phyloP scores from a whole-genome alignment of 2,888 invertebrate genomes.

The Lomographa bimaculata region DNA sequence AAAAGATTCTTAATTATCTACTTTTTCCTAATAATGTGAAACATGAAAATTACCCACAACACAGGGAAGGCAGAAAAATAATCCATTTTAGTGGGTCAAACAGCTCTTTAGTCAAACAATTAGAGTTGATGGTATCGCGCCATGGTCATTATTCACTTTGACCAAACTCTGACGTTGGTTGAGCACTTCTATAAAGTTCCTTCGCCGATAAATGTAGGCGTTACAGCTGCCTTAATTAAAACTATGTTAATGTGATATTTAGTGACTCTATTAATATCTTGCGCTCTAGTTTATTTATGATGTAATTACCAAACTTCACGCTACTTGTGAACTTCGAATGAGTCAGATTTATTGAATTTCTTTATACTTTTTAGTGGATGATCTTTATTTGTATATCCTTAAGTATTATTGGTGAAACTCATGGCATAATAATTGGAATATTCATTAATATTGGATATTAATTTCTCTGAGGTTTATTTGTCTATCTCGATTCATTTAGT shows the following conservation, averaged over 20 bases:
- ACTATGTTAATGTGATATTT: constrained; percentile 33
- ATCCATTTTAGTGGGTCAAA: constrained; percentile 38
- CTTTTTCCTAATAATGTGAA: too few relatives aligned
- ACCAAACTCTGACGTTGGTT: constrained; percentile 37
- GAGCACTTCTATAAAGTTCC: constrained; percentile 28
- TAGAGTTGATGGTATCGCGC: constrained; percentile 58
- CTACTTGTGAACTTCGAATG: background rate
- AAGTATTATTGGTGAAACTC: too few relatives aligned
- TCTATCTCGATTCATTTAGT: too few relatives aligned
- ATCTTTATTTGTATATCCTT: too few relatives aligned
- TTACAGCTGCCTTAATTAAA: constrained; percentile 32
- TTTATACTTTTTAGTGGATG: too few relatives aligned
- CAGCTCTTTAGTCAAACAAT: constrained; percentile 63
- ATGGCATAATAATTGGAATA: too few relatives aligned
- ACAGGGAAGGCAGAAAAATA: constrained; percentile 2
- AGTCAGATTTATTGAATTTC: too few relatives aligned
- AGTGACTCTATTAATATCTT: constrained; percentile 25
- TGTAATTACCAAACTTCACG: background rate
- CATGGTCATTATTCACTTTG: constrained; percentile 57
- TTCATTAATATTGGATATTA: too few relatives aligned
- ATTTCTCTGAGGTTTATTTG: too few relatives aligned
- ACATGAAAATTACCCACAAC: too few relatives aligned
- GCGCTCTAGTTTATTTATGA: constrained; percentile 22
- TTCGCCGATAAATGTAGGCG: constrained; percentile 27
- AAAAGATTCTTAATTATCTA: too few relatives aligned